phyloP scores from a whole-genome alignment of 2,888 invertebrate species.

The Cepaea hortensis region DNA sequence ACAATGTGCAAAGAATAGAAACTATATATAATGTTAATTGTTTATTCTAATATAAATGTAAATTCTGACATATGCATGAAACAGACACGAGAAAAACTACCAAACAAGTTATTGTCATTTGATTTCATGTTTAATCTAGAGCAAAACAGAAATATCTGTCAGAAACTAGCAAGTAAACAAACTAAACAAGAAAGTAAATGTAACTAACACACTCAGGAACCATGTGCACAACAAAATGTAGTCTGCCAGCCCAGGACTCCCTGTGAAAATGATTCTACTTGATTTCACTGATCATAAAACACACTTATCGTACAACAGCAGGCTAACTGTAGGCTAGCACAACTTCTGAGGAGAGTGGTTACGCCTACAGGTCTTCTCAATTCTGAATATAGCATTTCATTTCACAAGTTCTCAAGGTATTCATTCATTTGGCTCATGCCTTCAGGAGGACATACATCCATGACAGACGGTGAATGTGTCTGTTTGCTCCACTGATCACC shows the following conservation, averaged over 20 bases:
- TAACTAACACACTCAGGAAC: too few relatives aligned
- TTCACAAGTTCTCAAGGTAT: background rate
- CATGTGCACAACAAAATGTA: too few relatives aligned
- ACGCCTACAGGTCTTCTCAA: background rate
- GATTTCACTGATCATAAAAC: too few relatives aligned
- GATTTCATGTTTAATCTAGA: too few relatives aligned
- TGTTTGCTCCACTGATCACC: background rate
- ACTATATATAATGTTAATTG: background rate
- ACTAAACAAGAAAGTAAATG: too few relatives aligned
- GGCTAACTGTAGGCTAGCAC: too few relatives aligned
- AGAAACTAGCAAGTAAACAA: too few relatives aligned
- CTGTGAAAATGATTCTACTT: too few relatives aligned
- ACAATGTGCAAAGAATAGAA: background rate
- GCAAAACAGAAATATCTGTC: too few relatives aligned
- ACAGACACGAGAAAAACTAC: background rate
- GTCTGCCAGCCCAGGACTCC: too few relatives aligned
- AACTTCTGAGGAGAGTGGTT: background rate
- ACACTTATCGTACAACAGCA: too few relatives aligned
- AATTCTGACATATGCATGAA: background rate
- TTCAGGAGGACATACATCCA: background rate
- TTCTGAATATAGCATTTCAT: conserved; percentile 1
- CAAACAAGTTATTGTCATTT: too few relatives aligned
- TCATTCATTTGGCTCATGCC: background rate
- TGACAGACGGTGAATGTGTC: background rate
- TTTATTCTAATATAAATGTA: conserved; percentile 25